Evolutionary conservation across 2,888 invertebrate genomes (phyloP).

Genomic region (Cephalotes varians): DNA sequence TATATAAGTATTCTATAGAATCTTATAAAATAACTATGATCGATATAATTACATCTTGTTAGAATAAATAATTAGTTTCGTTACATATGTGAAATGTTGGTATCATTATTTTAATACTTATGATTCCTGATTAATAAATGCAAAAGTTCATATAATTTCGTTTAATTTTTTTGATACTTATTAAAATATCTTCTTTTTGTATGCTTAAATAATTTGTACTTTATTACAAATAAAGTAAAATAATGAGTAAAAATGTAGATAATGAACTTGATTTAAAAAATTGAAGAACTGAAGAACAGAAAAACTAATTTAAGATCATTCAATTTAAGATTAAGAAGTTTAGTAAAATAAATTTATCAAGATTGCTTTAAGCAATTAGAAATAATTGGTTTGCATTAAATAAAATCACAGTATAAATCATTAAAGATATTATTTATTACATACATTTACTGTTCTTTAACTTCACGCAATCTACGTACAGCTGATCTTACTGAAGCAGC

Average conservation of each 20-base stretch:
- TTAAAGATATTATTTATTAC: conserved; percentile 68
- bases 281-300: too few relatives aligned
- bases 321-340: too few relatives aligned
- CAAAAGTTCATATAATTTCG: conserved; percentile 4
- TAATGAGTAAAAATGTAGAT: not conserved
- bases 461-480: conserved; percentile 98
- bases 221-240: not conserved
- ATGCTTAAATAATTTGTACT: conserved; percentile 3
- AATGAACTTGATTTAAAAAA: not conserved
- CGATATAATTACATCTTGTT: conserved; percentile 32
- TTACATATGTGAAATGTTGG: conserved; percentile 33
- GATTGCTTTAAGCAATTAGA: not conserved
- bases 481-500: conserved; percentile 99
- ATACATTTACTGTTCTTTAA: conserved; percentile 90
- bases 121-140: conserved; percentile 20
- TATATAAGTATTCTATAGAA: conserved; percentile 24
- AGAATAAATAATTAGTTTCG: conserved; percentile 53
- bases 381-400: conserved; percentile 29
- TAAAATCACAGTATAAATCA: conserved; percentile 40
- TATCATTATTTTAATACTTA: conserved; percentile 36
- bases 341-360: too few relatives aligned
- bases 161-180: not conserved
- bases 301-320: too few relatives aligned
- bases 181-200: not conserved
- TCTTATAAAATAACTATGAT: conserved; percentile 25